These are phyloP conservation scores for Schizopygopsis malacanthus DNA, from an alignment of 2,797 vertebrate genomes.

Conservation along the genomic window DNA sequence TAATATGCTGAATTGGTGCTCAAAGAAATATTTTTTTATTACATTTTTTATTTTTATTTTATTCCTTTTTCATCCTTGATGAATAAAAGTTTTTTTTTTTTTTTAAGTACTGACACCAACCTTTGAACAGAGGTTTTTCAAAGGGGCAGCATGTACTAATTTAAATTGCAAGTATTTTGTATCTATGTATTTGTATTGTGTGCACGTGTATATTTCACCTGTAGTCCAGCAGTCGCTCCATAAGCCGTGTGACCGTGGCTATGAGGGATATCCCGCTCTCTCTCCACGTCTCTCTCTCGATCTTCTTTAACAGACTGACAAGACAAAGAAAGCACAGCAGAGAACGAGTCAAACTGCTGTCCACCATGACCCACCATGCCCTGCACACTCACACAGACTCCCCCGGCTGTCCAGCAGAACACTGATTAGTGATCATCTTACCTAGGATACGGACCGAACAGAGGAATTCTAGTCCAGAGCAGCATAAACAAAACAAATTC, in stretches of 20 bases:
- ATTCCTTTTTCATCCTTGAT: not conserved
- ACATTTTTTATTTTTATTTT: too few species aligned
- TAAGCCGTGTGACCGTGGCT: constrained; percentile 95
- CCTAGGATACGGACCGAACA: constrained; percentile 99
- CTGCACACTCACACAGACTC: constrained; percentile 23
- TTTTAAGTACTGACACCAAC: not conserved
- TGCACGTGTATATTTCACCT: constrained; percentile 75
- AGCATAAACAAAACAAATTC: constrained; percentile 98
- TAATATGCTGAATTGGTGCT: too few species aligned
- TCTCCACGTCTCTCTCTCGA: constrained; percentile 98
- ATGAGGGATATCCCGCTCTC: constrained; percentile 98
- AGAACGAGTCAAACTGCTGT: constrained; percentile 35
- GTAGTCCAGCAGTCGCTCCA: constrained; percentile 98
- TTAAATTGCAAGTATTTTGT: not conserved
- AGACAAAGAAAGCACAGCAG: constrained; percentile 61
- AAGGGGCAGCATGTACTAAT: not conserved
- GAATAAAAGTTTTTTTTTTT: not conserved
- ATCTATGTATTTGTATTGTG: not conserved
- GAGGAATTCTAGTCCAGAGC: constrained; percentile 99
- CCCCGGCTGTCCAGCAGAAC: constrained; percentile 66
- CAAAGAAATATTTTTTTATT: too few species aligned
- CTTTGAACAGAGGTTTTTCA: not conserved
- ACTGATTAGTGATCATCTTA: constrained; percentile 85
- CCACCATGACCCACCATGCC: constrained; percentile 17
- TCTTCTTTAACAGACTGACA: constrained; percentile 96